Conservation (phyloP, 2,113 vertebrate species). For the Myodes glareolus region DNA sequence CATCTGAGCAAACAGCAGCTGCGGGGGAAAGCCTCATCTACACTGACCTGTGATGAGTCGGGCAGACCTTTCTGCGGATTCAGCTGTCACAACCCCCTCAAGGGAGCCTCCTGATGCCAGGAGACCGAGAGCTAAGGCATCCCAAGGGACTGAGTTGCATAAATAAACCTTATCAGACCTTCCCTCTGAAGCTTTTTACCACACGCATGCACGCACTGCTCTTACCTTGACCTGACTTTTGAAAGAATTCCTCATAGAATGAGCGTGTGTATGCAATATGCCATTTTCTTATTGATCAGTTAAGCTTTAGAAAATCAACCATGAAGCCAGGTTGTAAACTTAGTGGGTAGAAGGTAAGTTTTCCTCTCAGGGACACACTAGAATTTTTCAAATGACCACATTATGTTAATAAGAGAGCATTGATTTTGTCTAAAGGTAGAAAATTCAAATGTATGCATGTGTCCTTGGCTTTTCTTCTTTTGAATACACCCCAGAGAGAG, state of each 20-base stretch:
- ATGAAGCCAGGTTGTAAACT: not conserved
- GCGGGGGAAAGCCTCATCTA: not conserved
- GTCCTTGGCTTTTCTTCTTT: not conserved
- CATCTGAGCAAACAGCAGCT: constrained; percentile 57
- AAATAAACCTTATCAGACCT: not conserved
- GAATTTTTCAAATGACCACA: not conserved
- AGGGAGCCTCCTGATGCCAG: not conserved
- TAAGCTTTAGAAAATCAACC: not conserved
- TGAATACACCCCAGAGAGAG: not conserved
- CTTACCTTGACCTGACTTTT: not conserved
- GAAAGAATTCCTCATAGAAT: not conserved
- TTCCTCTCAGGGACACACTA: not conserved
- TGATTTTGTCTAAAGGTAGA: not conserved
- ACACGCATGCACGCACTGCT: not conserved
- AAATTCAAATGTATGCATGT: not conserved
- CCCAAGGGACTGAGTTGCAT: not conserved
- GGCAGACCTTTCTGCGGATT: not conserved
- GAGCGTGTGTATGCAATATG: not conserved
- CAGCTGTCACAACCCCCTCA: not conserved
- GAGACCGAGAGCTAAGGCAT: not conserved
- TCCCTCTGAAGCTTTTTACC: not conserved
- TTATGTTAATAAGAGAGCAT: not conserved
- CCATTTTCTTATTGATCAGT: not conserved
- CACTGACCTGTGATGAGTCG: constrained; percentile 14
- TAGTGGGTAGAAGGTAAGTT: not conserved